Evolutionary conservation across 2,113 vertebrate species (phyloP).

Genomic region (Emydocephalus ijimae): DNA sequence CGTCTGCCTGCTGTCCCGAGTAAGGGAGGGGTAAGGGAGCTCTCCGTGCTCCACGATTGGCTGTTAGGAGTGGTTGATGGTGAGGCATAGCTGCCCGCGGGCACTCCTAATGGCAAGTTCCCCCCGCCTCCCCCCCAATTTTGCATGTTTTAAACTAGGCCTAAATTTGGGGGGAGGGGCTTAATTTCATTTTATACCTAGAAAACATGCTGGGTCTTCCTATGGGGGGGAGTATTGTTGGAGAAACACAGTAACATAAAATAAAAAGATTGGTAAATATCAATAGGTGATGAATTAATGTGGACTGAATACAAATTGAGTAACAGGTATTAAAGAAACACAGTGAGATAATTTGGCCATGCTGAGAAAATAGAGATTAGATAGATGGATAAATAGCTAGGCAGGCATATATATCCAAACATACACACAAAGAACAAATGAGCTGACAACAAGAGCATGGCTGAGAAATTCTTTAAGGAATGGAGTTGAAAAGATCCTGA

Average conservation of each 20-base stretch:
- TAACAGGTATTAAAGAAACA: neutral
- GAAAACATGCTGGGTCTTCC: too few species aligned
- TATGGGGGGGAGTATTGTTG: too few species aligned
- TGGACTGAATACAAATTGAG: neutral
- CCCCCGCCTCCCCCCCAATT: too few species aligned
- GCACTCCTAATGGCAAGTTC: too few species aligned
- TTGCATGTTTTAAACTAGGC: too few species aligned
- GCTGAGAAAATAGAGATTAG: neutral
- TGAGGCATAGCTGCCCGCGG: too few species aligned
- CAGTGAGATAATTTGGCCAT: neutral
- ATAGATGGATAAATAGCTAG: neutral
- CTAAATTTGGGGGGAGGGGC: too few species aligned
- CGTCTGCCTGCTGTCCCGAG: too few species aligned
- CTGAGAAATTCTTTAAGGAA: neutral
- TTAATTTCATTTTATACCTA: too few species aligned
- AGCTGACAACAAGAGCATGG: neutral
- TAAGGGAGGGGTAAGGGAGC: too few species aligned
- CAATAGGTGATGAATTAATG: neutral
- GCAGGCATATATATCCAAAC: neutral
- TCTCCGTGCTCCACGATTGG: too few species aligned
- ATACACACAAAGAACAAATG: neutral
- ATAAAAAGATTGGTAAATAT: neutral
- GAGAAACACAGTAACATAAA: neutral
- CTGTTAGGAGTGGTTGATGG: too few species aligned
- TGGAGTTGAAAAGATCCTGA: neutral